Evolutionary conservation across 2,888 invertebrate species (phyloP).

Genomic region (Pyrocoelia pectoralis): DNA sequence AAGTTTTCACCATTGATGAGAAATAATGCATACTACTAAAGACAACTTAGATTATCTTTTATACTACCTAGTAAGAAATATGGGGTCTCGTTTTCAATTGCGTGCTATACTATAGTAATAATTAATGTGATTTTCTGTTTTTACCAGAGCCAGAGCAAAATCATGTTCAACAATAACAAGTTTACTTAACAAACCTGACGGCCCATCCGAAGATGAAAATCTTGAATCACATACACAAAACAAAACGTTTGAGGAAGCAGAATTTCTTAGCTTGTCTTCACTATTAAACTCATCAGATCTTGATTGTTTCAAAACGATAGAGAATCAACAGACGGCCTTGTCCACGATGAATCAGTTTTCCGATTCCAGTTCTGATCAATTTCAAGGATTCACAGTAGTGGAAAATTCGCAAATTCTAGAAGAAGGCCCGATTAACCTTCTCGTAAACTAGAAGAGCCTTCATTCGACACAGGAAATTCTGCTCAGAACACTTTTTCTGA

Average conservation of each 20-base stretch:
- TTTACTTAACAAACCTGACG: background rate
- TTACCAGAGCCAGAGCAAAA: background rate
- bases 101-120: conserved; percentile 1
- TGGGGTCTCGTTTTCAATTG: background rate
- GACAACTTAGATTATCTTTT: background rate
- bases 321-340: conserved; percentile 1
- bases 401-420: background rate
- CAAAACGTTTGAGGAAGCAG: conserved; percentile 1
- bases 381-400: conserved; percentile 2
- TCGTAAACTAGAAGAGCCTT: background rate
- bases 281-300: too few species aligned
- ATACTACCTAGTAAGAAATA: too few species aligned
- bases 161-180: background rate
- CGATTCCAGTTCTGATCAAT: background rate
- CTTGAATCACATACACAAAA: conserved; percentile 2
- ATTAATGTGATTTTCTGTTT: conserved; percentile 1
- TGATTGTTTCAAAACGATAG: background rate
- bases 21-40: background rate
- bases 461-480: conserved; percentile 1
- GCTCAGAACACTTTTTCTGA: too few species aligned
- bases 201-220: background rate
- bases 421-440: conserved; percentile 1
- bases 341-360: background rate
- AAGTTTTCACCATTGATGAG: too few species aligned
- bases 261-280: too few species aligned